Evolutionary conservation across 2,797 vertebrate genomes (phyloP).

Genomic region (Saguinus oedipus): DNA sequence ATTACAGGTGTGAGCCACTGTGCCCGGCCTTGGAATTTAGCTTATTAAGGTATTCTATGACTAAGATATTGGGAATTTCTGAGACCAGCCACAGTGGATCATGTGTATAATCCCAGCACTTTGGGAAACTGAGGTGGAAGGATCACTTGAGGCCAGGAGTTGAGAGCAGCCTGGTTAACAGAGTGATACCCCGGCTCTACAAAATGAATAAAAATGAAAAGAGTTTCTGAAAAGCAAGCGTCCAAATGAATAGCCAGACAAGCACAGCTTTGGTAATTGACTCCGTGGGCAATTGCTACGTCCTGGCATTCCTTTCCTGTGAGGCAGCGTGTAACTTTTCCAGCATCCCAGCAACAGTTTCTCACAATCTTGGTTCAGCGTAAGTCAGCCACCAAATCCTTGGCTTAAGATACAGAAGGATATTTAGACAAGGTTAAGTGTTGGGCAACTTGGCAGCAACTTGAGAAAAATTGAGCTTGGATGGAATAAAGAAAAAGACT

Average conservation of each 20-base stretch:
- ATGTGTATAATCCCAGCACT: no score
- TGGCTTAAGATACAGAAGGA: conserved; percentile 1
- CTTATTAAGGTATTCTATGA: not conserved
- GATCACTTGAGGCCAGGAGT: no score
- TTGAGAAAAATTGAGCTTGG: conserved; percentile 20
- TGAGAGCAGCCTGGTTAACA: no score
- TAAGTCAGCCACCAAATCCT: conserved; percentile 42
- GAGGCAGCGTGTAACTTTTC: not conserved
- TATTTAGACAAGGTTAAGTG: not conserved
- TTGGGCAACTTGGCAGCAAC: conserved; percentile 13
- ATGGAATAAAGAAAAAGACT: not conserved
- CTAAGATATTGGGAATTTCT: not conserved
- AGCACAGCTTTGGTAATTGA: not conserved
- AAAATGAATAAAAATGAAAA: not conserved
- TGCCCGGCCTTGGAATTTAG: not conserved
- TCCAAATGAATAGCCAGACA: not conserved
- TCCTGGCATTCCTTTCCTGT: conserved; percentile 51
- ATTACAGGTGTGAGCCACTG: no score
- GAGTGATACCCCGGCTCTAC: no score
- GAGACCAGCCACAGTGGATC: no score
- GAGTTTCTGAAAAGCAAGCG: conserved; percentile 15
- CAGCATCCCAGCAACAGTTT: conserved; percentile 30
- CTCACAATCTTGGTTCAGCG: conserved; percentile 36
- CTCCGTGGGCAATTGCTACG: not conserved
- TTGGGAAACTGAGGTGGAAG: no score